Conservation (phyloP, 2,888 invertebrate genomes). For the Pheosia gnoma region DNA sequence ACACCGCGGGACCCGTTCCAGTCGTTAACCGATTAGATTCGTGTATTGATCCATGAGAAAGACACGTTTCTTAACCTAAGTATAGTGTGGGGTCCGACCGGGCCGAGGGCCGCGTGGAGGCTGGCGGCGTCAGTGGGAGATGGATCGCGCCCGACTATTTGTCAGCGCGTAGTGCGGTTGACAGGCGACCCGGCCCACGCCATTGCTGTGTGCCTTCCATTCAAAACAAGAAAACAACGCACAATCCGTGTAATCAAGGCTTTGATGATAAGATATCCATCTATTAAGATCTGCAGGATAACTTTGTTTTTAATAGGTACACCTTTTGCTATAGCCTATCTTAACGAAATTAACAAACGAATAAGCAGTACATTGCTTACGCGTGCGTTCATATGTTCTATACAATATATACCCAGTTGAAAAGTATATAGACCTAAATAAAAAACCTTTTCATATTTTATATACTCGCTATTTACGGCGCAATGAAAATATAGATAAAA, state of each 20-base stretch:
- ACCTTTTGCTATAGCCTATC: too few relatives aligned
- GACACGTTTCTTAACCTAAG: conserved; percentile 67
- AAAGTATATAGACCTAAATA: too few relatives aligned
- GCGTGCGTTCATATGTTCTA: too few relatives aligned
- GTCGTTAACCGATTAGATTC: conserved; percentile 62
- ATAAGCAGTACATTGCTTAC: too few relatives aligned
- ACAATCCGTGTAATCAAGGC: background rate
- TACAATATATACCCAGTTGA: too few relatives aligned
- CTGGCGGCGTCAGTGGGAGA: conserved; percentile 44
- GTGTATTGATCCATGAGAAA: conserved; percentile 71
- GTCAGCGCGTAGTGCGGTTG: conserved; percentile 49
- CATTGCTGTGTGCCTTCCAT: conserved; percentile 33
- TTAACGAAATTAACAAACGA: too few relatives aligned
- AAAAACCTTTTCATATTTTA: too few relatives aligned
- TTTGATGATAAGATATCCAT: too few relatives aligned
- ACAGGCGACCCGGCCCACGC: conserved; percentile 41
- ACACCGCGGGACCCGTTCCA: conserved; percentile 53
- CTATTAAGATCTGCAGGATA: too few relatives aligned
- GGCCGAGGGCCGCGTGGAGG: conserved; percentile 41
- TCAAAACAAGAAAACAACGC: conserved; percentile 15
- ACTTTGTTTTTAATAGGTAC: too few relatives aligned
- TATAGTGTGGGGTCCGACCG: conserved; percentile 38
- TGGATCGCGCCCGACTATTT: conserved; percentile 48
- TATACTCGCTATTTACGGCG: too few relatives aligned
- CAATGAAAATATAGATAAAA: too few relatives aligned